phyloP scores from a whole-genome alignment of 2,113 vertebrate genomes.

The pig (Sus scrofa) region DNA sequence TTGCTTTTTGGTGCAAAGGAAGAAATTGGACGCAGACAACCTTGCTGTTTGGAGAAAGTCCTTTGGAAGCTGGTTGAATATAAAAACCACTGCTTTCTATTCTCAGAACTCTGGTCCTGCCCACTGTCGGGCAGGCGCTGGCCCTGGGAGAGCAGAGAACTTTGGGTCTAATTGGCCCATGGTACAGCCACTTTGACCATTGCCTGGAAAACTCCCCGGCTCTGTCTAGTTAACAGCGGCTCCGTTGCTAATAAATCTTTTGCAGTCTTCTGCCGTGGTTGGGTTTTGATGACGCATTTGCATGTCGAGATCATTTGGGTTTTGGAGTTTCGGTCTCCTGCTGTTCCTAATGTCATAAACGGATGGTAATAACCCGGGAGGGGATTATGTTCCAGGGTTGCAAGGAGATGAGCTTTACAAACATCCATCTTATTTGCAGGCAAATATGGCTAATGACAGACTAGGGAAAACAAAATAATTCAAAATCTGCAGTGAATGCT shows the following conservation, averaged over 20 bases:
- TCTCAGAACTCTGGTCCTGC: background rate
- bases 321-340: constrained; percentile 61
- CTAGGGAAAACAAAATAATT: constrained; percentile 74
- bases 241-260: constrained; percentile 55
- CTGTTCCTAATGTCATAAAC: constrained; percentile 72
- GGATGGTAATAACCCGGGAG: constrained; percentile 53
- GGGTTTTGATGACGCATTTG: constrained; percentile 68
- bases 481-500: constrained; percentile 47
- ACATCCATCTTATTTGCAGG: constrained; percentile 75
- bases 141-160: background rate
- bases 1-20: constrained; percentile 21
- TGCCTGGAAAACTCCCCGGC: background rate
- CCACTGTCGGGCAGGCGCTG: fast-evolving
- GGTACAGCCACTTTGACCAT: background rate
- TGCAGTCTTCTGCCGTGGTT: constrained; percentile 22
- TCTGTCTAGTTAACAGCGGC: constrained; percentile 7
- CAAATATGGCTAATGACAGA: constrained; percentile 77
- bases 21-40: background rate
- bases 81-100: background rate
- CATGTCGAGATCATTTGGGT: constrained; percentile 73
- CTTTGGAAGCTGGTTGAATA: background rate
- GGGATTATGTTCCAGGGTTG: constrained; percentile 58
- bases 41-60: background rate
- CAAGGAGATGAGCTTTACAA: constrained; percentile 70
- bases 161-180: background rate